A percentile compares a stretch with the other conserved stretches of the same genome.
These are phyloP conservation scores for Thecophora atra DNA, from an alignment of 2,888 invertebrate species.

Conservation along the genomic window DNA sequence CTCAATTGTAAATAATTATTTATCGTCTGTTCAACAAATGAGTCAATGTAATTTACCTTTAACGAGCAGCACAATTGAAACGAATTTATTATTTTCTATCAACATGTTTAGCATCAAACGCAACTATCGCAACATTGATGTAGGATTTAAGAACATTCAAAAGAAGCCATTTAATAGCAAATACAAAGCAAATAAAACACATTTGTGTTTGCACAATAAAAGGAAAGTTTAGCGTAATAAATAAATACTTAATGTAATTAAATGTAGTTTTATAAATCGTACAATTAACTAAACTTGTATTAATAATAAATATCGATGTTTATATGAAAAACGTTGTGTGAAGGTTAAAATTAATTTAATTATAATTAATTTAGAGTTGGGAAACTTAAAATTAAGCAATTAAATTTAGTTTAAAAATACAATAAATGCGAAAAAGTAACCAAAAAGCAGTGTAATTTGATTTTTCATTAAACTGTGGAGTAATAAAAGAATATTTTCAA, in stretches of 20 bases:
- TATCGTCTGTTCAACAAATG: too few relatives aligned
- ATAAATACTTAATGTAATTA: not conserved
- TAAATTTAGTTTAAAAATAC: not conserved
- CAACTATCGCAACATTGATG: too few relatives aligned
- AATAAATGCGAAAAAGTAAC: not conserved
- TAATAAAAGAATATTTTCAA: conserved; percentile 25
- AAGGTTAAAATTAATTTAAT: not conserved
- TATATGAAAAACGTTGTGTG: not conserved
- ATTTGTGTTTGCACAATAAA: too few relatives aligned
- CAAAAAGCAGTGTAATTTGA: conserved; percentile 4
- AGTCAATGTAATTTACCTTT: too few relatives aligned
- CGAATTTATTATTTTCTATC: too few relatives aligned
- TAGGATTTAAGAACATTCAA: too few relatives aligned
- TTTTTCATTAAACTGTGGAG: not conserved
- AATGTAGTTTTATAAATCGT: not conserved
- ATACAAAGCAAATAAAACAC: too few relatives aligned
- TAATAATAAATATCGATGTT: not conserved
- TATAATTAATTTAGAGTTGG: not conserved
- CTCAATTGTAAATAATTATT: too few relatives aligned
- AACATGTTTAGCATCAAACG: too few relatives aligned
- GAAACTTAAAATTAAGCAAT: not conserved
- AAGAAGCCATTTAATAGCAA: too few relatives aligned
- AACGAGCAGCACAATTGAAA: too few relatives aligned
- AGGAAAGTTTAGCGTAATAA: not conserved
- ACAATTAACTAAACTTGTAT: not conserved